Evolutionary conservation across 2,797 vertebrate species (phyloP).

Genomic region (Scleropages formosus): DNA sequence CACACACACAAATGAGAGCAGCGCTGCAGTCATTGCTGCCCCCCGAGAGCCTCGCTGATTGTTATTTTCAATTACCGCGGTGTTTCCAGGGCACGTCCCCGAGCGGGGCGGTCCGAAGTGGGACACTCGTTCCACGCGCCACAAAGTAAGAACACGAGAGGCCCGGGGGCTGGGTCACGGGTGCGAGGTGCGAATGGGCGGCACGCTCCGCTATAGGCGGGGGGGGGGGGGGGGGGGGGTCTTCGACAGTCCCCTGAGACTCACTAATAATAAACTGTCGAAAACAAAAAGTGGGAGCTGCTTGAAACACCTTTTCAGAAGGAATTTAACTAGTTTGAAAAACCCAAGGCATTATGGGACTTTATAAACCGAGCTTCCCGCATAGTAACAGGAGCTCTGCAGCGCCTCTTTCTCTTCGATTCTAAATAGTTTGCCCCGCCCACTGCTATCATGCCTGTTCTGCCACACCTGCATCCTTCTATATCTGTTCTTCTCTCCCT

Average conservation of each 20-base stretch:
- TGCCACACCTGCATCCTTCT: not conserved
- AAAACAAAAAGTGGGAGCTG: constrained; percentile 25
- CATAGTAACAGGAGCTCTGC: constrained; percentile 38
- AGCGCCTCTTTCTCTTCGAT: no score
- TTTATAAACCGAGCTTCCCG: constrained; percentile 36
- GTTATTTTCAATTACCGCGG: constrained; percentile 32
- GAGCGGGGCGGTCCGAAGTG: constrained; percentile 18
- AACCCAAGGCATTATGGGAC: constrained; percentile 33
- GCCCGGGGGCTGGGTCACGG: not conserved
- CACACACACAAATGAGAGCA: constrained; percentile 17
- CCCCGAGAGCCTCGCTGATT: constrained; percentile 24
- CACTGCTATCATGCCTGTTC: no score
- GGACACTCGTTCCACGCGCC: not conserved
- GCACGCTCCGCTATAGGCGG: not conserved
- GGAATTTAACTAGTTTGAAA: constrained; percentile 42
- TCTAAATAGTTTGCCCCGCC: no score
- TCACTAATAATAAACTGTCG: not conserved
- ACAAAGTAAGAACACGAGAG: not conserved
- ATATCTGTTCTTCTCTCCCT: not conserved
- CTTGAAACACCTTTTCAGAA: constrained; percentile 41
- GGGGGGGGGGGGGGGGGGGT: not conserved
- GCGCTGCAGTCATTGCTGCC: constrained; percentile 14
- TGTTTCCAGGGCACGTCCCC: constrained; percentile 22
- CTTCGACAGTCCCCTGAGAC: not conserved
- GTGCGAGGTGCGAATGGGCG: not conserved